These are phyloP conservation scores for Planiliza haematocheilus DNA, from an alignment of 2,113 vertebrate genomes.

Conservation along the genomic window DNA sequence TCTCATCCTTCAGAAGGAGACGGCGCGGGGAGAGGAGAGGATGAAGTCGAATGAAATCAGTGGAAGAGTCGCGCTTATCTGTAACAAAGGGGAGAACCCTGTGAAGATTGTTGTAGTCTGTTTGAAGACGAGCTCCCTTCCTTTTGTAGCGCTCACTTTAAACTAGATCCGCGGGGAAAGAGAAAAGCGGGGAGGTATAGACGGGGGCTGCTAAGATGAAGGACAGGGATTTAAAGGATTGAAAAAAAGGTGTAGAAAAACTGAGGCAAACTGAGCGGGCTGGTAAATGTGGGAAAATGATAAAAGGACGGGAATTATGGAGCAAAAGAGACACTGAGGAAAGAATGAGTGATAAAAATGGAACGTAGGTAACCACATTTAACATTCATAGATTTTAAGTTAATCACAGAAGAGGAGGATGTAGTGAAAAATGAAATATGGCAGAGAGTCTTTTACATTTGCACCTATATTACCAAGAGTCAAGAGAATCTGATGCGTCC, in stretches of 20 bases:
- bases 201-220: conserved; percentile 2
- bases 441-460: conserved; percentile 6
- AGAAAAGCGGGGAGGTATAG: background rate
- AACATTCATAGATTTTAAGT: conserved; percentile 48
- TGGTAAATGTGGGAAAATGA: conserved; percentile 4
- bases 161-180: conserved; percentile 31
- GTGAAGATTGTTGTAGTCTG: conserved; percentile 21
- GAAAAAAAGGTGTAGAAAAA: background rate
- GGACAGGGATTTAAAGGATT: background rate
- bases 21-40: background rate
- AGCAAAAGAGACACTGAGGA: conserved; percentile 12
- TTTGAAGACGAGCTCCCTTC: conserved; percentile 27
- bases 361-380: conserved; percentile 6
- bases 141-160: conserved; percentile 33
- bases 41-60: conserved; percentile 35
- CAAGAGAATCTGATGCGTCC: conserved; percentile 26
- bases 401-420: conserved; percentile 41
- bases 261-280: conserved; percentile 10
- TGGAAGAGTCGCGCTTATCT: conserved; percentile 15
- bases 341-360: conserved; percentile 29
- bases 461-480: background rate
- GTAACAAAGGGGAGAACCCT: conserved; percentile 23
- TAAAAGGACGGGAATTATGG: conserved; percentile 27
- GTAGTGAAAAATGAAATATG: conserved; percentile 42
- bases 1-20: conserved; percentile 16